Evolutionary conservation across 2,113 vertebrate genomes (phyloP), one percentile per base, ranked within the genome.

Genomic region (Empidonax traillii): DNA sequence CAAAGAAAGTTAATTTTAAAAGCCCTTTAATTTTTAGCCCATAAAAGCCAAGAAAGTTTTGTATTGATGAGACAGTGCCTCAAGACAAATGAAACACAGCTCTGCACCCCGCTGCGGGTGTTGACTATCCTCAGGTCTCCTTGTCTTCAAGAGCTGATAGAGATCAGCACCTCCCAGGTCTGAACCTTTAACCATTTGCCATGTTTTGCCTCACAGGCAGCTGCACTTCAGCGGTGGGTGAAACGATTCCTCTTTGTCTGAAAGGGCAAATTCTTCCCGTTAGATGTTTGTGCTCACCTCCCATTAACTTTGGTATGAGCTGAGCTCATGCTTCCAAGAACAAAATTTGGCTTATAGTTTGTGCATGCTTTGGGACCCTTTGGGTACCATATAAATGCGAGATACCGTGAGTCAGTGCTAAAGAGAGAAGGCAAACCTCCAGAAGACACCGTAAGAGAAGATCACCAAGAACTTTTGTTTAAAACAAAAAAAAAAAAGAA

Each of bases 261-360:
- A 56, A 90, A 94, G 66, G 89, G 95, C 88, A 90, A 93, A 93
- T 96, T 95, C 88, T 95, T 92, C 94, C 72, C 71, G 58, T 94
- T 94, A 82, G 89, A 89, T 91, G 85, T 93, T 94, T 96, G 78
- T 67, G 85, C 93, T 94, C 90, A 92, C 95, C 94, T 96, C 84
- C 72, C 92, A 93, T 92, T 97, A 94, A 96, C 84, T 96, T 52
- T 55, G 93, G 86, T 93, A 92, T 94, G 95, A 96, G 91, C 90
- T 96, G 95, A 96, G 95, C 92, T 97, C 94, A 93, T 88, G 58
- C 88, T 93, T 97, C 92, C 94, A 96, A 96, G 72, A 95, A 79
- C 80, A 81, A 95, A 94, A 87, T 93, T 92, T 94, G 89, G 86
- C 85, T 95, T 90, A 76, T 84, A 92, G 88, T 96, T 96, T 93